Conservation (phyloP, 2,888 invertebrate species). For the Cheilosia vulpina region DNA sequence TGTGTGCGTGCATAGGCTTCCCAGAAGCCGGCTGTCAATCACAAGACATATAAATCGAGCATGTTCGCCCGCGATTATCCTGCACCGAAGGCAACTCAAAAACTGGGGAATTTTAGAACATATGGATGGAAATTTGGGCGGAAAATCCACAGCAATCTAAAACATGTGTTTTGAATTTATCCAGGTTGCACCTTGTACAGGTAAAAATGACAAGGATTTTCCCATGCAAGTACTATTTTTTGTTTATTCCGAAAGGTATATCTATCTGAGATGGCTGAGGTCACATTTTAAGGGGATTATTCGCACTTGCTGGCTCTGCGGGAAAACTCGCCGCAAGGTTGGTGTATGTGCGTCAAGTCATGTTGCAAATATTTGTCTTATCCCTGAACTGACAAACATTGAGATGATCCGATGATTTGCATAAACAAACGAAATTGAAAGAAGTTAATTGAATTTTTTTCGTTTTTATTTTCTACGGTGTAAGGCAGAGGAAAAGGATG, state of each 20-base stretch:
- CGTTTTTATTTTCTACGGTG: constrained; percentile 30
- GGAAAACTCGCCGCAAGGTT: constrained; percentile 1
- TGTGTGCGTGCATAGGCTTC: constrained; percentile 33
- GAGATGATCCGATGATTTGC: constrained; percentile 71
- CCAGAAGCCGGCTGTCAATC: constrained; percentile 31
- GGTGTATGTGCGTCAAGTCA: constrained; percentile 8
- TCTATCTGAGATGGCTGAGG: constrained; percentile 33
- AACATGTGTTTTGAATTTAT: constrained; percentile 72
- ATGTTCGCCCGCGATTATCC: constrained; percentile 47
- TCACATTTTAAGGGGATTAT: constrained; percentile 73
- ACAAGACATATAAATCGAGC: background rate
- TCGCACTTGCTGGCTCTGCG: constrained; percentile 54
- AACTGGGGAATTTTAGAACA: constrained; percentile 64
- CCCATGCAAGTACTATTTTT: constrained; percentile 33
- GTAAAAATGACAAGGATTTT: constrained; percentile 53
- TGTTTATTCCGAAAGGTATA: constrained; percentile 44
- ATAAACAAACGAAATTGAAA: constrained; percentile 68
- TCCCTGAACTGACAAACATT: constrained; percentile 53
- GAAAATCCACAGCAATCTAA: constrained; percentile 71
- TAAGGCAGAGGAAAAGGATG: constrained; percentile 1
- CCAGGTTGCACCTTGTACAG: constrained; percentile 29
- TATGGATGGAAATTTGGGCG: constrained; percentile 59
- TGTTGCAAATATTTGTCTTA: background rate
- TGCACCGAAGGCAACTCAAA: constrained; percentile 41
- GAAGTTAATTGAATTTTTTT: constrained; percentile 67